phyloP scores from a whole-genome alignment of 2,113 vertebrate genomes.

The Setophaga kirtlandii region DNA sequence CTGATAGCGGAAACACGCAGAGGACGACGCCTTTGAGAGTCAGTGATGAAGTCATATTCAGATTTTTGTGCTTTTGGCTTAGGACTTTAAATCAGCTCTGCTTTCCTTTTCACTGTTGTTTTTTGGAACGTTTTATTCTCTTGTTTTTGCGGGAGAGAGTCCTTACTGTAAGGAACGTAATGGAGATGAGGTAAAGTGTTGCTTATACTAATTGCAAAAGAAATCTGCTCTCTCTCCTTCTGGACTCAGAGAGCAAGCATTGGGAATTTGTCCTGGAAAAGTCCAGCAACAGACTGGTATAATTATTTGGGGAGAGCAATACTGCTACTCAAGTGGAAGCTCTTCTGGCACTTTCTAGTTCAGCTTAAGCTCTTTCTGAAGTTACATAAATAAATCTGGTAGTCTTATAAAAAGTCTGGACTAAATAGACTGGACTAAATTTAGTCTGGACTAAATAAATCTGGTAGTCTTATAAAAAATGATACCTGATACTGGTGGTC shows the following conservation, averaged over 20 bases:
- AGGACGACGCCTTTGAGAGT: not conserved
- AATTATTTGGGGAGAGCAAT: not conserved
- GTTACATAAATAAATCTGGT: not conserved
- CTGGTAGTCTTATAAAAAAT: not conserved
- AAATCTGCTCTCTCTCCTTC: not conserved
- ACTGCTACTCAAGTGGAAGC: not conserved
- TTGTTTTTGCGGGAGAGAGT: not conserved
- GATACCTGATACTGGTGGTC: not conserved
- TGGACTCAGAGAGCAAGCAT: not conserved
- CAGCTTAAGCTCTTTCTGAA: not conserved
- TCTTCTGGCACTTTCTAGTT: not conserved
- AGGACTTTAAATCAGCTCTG: not conserved
- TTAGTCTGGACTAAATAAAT: not conserved
- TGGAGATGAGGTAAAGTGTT: not conserved
- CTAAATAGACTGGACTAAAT: too few species aligned
- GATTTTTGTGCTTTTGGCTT: not conserved
- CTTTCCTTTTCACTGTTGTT: not conserved
- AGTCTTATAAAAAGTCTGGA: not conserved
- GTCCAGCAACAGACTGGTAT: not conserved
- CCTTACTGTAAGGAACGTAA: not conserved
- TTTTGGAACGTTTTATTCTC: not conserved
- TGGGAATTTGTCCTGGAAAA: not conserved
- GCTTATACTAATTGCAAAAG: not conserved
- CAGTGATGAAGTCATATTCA: not conserved
- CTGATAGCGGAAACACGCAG: slow-evolving; percentile 35